Evolutionary conservation across 2,797 vertebrate genomes (phyloP).

Genomic region (Streptopelia turtur): DNA sequence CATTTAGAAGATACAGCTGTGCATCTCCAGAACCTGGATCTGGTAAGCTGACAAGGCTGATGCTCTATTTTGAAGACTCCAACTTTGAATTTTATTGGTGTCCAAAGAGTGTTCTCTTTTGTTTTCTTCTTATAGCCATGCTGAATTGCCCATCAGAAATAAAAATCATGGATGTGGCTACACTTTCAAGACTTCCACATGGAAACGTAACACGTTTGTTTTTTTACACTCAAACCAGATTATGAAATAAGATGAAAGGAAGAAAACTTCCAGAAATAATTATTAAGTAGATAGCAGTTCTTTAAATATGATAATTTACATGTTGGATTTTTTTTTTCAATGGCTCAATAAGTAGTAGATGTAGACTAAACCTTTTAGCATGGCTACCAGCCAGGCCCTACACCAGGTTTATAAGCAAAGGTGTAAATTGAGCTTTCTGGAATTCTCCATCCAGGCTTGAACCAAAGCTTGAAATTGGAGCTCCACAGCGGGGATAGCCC

Average conservation of each 20-base stretch:
- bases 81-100: not conserved
- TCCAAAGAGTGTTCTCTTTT: not conserved
- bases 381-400: not conserved
- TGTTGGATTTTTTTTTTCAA: not conserved
- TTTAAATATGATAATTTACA: not conserved
- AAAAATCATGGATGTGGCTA: not conserved
- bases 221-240: not conserved
- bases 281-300: not conserved
- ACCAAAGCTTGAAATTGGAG: not conserved
- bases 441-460: not conserved
- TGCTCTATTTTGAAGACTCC: not conserved
- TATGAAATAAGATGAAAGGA: not conserved
- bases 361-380: not conserved
- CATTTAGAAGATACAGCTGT: not conserved
- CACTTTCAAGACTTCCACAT: not conserved
- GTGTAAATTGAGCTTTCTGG: not conserved
- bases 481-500: no score
- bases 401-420: not conserved
- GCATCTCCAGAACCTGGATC: not conserved
- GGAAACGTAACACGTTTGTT: not conserved
- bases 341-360: not conserved
- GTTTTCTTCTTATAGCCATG: not conserved
- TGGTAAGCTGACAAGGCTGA: not conserved
- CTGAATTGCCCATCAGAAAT: not conserved
- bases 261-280: not conserved